Base-by-base conservation (phyloP, 2,888 invertebrate species). In the Plusia festucae region DNA sequence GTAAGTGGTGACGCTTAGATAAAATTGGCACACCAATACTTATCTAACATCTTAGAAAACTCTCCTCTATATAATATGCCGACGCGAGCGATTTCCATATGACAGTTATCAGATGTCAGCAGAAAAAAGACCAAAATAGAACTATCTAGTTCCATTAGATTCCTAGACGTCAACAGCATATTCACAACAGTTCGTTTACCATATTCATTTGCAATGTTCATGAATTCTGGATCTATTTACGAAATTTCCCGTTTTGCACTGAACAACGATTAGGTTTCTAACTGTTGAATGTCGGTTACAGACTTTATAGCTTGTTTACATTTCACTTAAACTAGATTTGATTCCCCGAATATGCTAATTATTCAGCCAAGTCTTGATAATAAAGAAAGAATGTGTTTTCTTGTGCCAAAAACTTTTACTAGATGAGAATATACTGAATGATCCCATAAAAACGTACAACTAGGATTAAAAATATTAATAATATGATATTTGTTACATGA, bases 281-380 rank as follows among this genome's bases (percentile, higher is more conserved):
- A 40, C 40, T 40, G 40, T 40, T 40, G 40, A 40, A 40, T n/a
- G 40, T 15, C n/a, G n/a, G 40, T 0, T 40, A 5, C n/a, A 40
- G 40, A 40, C 40, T 40, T 40, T 40, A 40, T 40, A n/a, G n/a
- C 40, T 40, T 15, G 40, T 40, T 40, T 40, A n/a, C 40, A 40
- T 40, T 40, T 40, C 40, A 40, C n/a, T 40, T 40, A n/a, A n/a
- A 40, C 40, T 0, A 40, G n/a, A 40, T 40, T 40, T 40, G 40
- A n/a, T 5, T n/a, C 40, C 6, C 5, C 40, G n/a, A n/a, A 5
- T 24, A 24, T 40, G n/a, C n/a, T 13, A 40, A 1, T 40, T 15
- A 5, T n/a, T 40, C n/a, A 1, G 13, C 9, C 11, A 13, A 9
- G 30, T 24, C 24, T 5, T 24, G 2, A 24, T 24, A 24, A 24